These are phyloP conservation scores for Linyphia triangularis DNA, from an alignment of 2,888 invertebrate species.

Conservation along the genomic window DNA sequence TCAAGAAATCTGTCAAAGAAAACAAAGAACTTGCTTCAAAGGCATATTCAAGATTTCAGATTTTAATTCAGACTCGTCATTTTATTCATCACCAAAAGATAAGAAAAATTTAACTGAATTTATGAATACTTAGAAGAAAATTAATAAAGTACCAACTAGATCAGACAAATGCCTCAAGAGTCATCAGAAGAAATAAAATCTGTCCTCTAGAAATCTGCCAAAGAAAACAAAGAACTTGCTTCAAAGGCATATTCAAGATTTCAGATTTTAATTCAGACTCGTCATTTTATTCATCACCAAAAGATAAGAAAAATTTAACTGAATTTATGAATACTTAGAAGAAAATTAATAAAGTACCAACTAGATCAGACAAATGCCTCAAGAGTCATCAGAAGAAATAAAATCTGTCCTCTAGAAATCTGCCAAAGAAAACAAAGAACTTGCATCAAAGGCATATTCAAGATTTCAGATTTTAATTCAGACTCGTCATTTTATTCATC, in stretches of 20 bases:
- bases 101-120: too few relatives aligned
- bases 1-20: too few relatives aligned
- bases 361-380: conserved; percentile 43
- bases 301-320: too few relatives aligned
- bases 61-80: conserved; percentile 30
- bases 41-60: not conserved
- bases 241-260: not conserved
- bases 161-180: conserved; percentile 31
- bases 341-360: not conserved
- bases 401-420: not conserved
- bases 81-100: conserved; percentile 35
- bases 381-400: conserved; percentile 9
- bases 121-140: too few relatives aligned
- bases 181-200: conserved; percentile 15
- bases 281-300: conserved; percentile 40
- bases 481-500: conserved; percentile 49
- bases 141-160: too few relatives aligned
- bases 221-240: too few relatives aligned
- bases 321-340: too few relatives aligned
- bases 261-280: not conserved
- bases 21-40: too few relatives aligned
- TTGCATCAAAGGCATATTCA: not conserved
- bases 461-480: not conserved
- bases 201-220: not conserved
- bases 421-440: conserved; percentile 33